Percentiles rank a stretch among this genome's conserved stretches.
phyloP scores from a whole-genome alignment of 2,797 vertebrate genomes.

The Clarias laeviceps region DNA sequence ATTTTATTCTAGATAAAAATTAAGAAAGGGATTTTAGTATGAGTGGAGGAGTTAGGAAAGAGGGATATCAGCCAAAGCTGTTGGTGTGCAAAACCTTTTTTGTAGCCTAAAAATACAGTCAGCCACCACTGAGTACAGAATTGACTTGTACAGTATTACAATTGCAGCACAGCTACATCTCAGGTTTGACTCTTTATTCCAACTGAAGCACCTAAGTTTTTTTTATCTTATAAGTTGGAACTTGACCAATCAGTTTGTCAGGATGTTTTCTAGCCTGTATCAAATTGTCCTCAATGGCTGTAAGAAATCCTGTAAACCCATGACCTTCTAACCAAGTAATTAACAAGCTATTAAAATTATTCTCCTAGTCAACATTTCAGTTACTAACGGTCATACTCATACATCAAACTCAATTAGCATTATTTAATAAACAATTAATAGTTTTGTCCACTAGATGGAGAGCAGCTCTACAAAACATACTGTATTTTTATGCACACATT shows the following conservation, averaged over 20 bases:
- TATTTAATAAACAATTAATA: background rate
- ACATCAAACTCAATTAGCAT: background rate
- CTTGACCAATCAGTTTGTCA: too few relatives aligned
- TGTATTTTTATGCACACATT: background rate
- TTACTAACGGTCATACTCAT: too few relatives aligned
- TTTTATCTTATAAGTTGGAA: background rate
- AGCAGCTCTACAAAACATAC: background rate
- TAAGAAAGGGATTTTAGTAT: conserved; percentile 47
- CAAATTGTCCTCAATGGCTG: background rate
- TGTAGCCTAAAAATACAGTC: background rate
- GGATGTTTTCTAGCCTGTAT: background rate
- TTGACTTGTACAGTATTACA: background rate
- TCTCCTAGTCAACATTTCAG: background rate
- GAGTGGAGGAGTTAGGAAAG: conserved; percentile 64
- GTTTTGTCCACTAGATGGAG: conserved; percentile 37
- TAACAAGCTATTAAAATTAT: background rate
- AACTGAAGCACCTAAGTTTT: background rate
- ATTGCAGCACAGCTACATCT: background rate
- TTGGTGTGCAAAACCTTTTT: conserved; percentile 62
- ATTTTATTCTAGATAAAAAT: conserved; percentile 12
- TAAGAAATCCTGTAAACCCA: too few relatives aligned
- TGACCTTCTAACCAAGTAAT: background rate
- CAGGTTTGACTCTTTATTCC: background rate
- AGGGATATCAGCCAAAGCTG: conserved; percentile 51
- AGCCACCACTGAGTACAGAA: background rate